A percentile compares a stretch with the other conserved stretches of the same genome.
Conservation (phyloP, 2,888 invertebrate species). For the Zhuqinia jingwanae region DNA sequence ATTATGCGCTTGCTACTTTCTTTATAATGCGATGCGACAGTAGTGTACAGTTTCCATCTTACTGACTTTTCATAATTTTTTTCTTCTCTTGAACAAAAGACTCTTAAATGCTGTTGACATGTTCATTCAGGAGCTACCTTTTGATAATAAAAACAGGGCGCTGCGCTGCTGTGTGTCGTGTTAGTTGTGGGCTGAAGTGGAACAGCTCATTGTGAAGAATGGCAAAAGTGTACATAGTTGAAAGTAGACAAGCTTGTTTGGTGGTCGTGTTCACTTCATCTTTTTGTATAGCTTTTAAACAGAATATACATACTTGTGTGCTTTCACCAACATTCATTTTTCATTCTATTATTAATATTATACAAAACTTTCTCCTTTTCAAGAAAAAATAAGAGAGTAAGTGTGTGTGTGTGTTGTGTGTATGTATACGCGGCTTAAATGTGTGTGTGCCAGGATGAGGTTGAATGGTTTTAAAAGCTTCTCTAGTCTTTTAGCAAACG, state of each 20-base stretch:
- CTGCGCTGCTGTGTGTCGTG: too few relatives aligned
- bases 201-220: not conserved
- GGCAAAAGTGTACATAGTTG: not conserved
- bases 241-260: not conserved
- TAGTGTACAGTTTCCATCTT: not conserved
- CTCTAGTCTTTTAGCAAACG: not conserved
- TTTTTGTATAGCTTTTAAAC: not conserved
- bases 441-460: not conserved
- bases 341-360: constrained; percentile 10
- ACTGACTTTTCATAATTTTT: constrained; percentile 31
- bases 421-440: too few relatives aligned
- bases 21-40: not conserved
- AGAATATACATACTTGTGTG: not conserved
- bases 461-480: not conserved
- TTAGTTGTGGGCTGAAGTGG: too few relatives aligned
- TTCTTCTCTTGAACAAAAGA: constrained; percentile 26
- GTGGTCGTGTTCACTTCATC: too few relatives aligned
- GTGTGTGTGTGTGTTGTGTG: too few relatives aligned
- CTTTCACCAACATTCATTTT: constrained; percentile 37
- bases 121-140: constrained; percentile 32
- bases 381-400: too few relatives aligned
- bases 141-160: constrained; percentile 11
- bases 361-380: not conserved
- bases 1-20: too few relatives aligned
- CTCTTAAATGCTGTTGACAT: constrained; percentile 63